A percentile compares a stretch with the other conserved stretches of the same genome.
These are phyloP conservation scores for Gryllus bimaculatus DNA, from an alignment of 1,140 invertebrate species.

Conservation along the genomic window DNA sequence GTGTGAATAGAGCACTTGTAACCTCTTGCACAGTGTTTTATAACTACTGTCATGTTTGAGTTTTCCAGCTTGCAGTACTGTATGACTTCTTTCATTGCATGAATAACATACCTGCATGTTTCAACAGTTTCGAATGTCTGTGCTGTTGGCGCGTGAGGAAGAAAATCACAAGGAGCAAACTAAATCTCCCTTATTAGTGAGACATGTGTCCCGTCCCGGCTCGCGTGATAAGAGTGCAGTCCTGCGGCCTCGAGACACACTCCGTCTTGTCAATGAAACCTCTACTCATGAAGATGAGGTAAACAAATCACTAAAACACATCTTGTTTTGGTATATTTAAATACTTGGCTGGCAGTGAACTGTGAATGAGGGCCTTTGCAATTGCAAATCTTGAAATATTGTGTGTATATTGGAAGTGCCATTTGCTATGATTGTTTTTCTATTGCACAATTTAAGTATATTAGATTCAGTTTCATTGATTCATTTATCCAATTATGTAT, in stretches of 20 bases:
- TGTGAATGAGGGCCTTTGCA: no score
- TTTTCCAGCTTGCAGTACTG: no score
- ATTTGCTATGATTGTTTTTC: no score
- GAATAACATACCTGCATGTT: slow-evolving; percentile 15
- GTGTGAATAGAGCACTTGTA: no score
- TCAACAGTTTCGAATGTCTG: slow-evolving; percentile 56
- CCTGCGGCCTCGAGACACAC: slow-evolving; percentile 36
- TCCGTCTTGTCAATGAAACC: slow-evolving; percentile 45
- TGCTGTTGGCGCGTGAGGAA: slow-evolving; percentile 54
- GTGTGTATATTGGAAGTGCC: no score
- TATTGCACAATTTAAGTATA: no score
- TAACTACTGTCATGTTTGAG: no score
- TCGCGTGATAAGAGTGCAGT: slow-evolving; percentile 22
- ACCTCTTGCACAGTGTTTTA: no score
- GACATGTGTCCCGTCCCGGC: slow-evolving; percentile 12
- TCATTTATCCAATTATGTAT: no score
- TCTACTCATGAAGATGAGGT: slow-evolving; percentile 37
- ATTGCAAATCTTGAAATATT: no score
- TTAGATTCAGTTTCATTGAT: no score
- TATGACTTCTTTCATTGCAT: neutral
- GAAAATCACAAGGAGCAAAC: slow-evolving; percentile 31
- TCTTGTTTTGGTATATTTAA: neutral
- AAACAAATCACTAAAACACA: slow-evolving; percentile 17
- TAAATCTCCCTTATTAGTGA: slow-evolving; percentile 23
- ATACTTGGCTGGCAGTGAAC: no score